These are phyloP conservation scores for Drosophila diplacantha DNA, from an alignment of 2,888 invertebrate species.

Conservation along the genomic window DNA sequence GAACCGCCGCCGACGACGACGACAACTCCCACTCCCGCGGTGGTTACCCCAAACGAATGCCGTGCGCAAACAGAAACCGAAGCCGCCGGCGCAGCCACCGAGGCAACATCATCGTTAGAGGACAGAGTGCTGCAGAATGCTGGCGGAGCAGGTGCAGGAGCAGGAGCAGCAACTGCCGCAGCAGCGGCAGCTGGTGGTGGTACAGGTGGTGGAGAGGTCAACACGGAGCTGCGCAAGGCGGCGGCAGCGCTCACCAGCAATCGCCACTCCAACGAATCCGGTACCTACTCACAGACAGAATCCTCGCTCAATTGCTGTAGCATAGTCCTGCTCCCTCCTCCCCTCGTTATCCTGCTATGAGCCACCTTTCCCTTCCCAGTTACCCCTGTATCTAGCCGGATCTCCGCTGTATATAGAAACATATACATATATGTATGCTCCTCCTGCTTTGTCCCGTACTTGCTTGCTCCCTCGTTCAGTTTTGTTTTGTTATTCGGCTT, in stretches of 20 bases:
- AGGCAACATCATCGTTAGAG: constrained; percentile 3
- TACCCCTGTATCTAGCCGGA: background rate
- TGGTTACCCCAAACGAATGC: constrained; percentile 18
- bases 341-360: background rate
- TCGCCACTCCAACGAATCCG: constrained; percentile 78
- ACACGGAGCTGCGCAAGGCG: constrained; percentile 75
- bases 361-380: background rate
- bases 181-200: background rate
- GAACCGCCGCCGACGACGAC: background rate
- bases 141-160: background rate
- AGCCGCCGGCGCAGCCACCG: background rate
- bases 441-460: background rate
- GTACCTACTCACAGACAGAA: constrained; percentile 55
- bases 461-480: background rate
- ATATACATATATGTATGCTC: no score
- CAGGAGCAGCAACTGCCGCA: no score
- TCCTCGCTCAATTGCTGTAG: background rate
- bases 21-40: constrained; percentile 8
- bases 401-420: background rate
- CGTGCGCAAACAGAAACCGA: constrained; percentile 16
- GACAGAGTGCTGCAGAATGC: constrained; percentile 4
- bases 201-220: constrained; percentile 37
- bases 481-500: constrained; percentile 6
- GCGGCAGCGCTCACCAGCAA: constrained; percentile 66
- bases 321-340: background rate